Conservation (phyloP, 2,113 vertebrate species). For the Theristicus caerulescens region DNA sequence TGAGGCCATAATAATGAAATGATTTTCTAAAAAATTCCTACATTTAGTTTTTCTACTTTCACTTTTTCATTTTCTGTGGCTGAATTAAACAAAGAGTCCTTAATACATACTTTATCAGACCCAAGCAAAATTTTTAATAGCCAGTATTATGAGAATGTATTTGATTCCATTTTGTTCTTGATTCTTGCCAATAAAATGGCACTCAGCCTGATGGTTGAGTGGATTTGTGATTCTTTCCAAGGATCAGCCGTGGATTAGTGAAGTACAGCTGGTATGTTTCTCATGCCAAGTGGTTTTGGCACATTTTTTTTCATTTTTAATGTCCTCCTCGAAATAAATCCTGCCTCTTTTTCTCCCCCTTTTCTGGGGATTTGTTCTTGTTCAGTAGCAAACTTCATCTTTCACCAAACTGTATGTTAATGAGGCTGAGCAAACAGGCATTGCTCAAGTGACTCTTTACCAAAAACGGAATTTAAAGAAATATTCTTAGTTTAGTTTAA, state of each 20-base stretch:
- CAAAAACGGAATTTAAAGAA: not conserved
- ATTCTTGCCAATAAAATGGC: conserved; percentile 22
- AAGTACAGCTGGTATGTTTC: conserved; percentile 48
- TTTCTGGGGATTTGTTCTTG: not conserved
- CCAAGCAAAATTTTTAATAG: not conserved
- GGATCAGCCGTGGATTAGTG: conserved; percentile 54
- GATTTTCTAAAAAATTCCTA: not conserved
- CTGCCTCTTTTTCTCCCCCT: not conserved
- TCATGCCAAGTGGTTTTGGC: conserved; percentile 12
- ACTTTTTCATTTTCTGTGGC: not conserved
- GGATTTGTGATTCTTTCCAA: conserved; percentile 46
- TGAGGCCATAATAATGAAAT: not conserved
- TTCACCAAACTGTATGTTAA: not conserved
- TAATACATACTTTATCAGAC: not conserved
- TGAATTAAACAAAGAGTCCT: not conserved
- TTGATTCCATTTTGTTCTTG: conserved; percentile 14
- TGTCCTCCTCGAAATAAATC: not conserved
- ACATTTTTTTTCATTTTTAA: not conserved
- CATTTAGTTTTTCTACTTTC: not conserved
- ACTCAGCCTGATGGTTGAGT: conserved; percentile 18
- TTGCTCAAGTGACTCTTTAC: not conserved
- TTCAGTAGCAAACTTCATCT: not conserved
- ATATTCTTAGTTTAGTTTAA: not conserved
- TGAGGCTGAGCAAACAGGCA: not conserved
- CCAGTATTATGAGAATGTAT: not conserved